A percentile compares a stretch with the other conserved stretches of the same genome.
These are phyloP conservation scores for Lytechinus variegatus DNA, from an alignment of 35 echinoderm and acorn worm genomes.

Conservation along the genomic window DNA sequence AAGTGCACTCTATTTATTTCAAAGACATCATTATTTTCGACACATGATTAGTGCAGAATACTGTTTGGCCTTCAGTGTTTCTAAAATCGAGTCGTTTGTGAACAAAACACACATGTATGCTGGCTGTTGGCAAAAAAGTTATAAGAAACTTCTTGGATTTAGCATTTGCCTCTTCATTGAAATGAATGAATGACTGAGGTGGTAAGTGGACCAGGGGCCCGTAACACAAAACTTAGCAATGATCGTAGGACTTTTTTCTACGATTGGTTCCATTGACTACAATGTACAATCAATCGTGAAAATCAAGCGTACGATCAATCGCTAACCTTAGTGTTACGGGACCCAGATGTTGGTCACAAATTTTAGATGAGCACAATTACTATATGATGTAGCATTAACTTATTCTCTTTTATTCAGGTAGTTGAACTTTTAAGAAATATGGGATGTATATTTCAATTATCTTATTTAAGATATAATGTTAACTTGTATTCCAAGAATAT, in stretches of 20 bases:
- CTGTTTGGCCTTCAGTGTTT: too few relatives aligned
- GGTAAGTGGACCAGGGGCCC: too few relatives aligned
- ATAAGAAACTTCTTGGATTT: neutral
- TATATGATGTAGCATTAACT: neutral
- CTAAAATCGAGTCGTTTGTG: too few relatives aligned
- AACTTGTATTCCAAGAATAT: constrained; percentile 2
- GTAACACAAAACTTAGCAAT: too few relatives aligned
- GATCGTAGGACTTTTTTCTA: too few relatives aligned
- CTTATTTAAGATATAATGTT: constrained; percentile 8
- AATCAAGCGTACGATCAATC: too few relatives aligned
- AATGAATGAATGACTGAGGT: neutral
- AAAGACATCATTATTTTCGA: too few relatives aligned
- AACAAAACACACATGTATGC: neutral
- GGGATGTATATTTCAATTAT: neutral
- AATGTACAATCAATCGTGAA: too few relatives aligned
- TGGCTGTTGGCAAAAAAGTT: neutral
- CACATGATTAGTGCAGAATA: too few relatives aligned
- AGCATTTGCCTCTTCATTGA: neutral
- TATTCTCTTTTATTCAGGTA: constrained; percentile 6
- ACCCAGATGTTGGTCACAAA: neutral
- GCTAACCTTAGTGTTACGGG: too few relatives aligned
- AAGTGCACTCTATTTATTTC: too few relatives aligned
- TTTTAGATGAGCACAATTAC: neutral
- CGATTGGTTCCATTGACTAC: too few relatives aligned
- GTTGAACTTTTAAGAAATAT: neutral